Conservation (phyloP, 2,888 invertebrate genomes). For the Baccha elongata region DNA sequence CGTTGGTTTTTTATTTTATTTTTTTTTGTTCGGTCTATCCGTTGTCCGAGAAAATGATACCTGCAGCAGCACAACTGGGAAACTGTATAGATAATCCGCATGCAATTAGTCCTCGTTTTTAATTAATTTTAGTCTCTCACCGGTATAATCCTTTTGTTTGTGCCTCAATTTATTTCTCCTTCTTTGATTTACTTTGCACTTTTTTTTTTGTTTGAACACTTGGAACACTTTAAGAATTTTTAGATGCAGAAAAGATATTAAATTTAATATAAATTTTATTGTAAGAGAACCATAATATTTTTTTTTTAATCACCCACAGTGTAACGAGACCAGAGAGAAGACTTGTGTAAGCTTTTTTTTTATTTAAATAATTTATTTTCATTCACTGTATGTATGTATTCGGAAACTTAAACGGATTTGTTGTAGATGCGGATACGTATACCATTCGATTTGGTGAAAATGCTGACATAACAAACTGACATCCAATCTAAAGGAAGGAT, state of each 20-base stretch:
- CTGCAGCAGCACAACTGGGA: conserved; percentile 39
- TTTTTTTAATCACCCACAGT: conserved; percentile 5
- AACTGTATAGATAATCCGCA: conserved; percentile 67
- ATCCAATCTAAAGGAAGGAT: conserved; percentile 42
- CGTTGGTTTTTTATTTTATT: conserved; percentile 25
- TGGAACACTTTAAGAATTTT: conserved; percentile 14
- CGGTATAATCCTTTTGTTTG: conserved; percentile 56
- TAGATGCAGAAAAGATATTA: conserved; percentile 31
- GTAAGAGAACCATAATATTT: neutral
- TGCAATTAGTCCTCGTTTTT: conserved; percentile 70
- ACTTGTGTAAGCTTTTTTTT: conserved; percentile 10
- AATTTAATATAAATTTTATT: neutral
- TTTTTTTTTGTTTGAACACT: neutral
- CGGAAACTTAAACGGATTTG: neutral
- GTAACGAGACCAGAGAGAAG: conserved; percentile 2
- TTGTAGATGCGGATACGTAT: too few species aligned
- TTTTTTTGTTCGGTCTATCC: conserved; percentile 40
- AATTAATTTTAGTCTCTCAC: conserved; percentile 57
- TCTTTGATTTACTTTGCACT: conserved; percentile 43
- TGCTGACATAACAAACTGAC: conserved; percentile 41
- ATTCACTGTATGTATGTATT: conserved; percentile 18
- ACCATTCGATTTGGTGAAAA: neutral
- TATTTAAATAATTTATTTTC: conserved; percentile 1
- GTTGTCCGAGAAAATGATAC: conserved; percentile 32
- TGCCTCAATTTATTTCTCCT: conserved; percentile 24